Percentiles rank a stretch among this genome's conserved stretches.
These are phyloP conservation scores for Thrips palmi DNA, from an alignment of 1,140 invertebrate species.

Conservation along the genomic window DNA sequence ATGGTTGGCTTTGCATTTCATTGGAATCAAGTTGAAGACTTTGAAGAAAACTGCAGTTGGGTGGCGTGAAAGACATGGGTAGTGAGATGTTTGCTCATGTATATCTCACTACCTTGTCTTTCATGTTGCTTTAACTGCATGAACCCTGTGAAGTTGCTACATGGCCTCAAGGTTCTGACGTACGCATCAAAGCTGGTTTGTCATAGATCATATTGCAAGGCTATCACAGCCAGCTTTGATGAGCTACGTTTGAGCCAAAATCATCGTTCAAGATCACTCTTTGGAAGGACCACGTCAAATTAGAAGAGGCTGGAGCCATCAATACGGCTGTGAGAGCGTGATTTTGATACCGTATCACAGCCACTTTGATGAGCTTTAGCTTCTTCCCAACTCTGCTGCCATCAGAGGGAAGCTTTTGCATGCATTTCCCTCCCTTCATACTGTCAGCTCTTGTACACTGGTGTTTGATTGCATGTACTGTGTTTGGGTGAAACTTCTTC, in stretches of 20 bases:
- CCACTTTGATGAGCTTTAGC: conserved; percentile 33
- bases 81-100: conserved; percentile 59
- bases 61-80: conserved; percentile 79
- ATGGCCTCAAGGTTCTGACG: conserved; percentile 17
- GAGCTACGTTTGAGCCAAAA: conserved; percentile 32
- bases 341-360: conserved; percentile 29
- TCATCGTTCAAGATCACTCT: background rate
- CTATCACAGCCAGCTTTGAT: conserved; percentile 81
- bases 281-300: no score
- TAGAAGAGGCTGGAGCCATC: conserved; percentile 21
- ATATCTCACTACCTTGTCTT: conserved; percentile 89
- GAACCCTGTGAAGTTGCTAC: background rate
- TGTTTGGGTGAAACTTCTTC: background rate
- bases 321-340: conserved; percentile 28
- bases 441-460: background rate
- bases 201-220: conserved; percentile 37
- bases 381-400: no score
- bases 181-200: conserved; percentile 55
- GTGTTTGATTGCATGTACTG: background rate
- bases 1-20: background rate
- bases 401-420: no score
- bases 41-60: background rate
- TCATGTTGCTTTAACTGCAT: conserved; percentile 34
- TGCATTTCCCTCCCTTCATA: background rate
- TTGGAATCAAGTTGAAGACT: background rate